A percentile compares a stretch with the other conserved stretches of the same genome.
Evolutionary conservation across 2,888 invertebrate species (phyloP).

Genomic region (Plemyria rubiginata): DNA sequence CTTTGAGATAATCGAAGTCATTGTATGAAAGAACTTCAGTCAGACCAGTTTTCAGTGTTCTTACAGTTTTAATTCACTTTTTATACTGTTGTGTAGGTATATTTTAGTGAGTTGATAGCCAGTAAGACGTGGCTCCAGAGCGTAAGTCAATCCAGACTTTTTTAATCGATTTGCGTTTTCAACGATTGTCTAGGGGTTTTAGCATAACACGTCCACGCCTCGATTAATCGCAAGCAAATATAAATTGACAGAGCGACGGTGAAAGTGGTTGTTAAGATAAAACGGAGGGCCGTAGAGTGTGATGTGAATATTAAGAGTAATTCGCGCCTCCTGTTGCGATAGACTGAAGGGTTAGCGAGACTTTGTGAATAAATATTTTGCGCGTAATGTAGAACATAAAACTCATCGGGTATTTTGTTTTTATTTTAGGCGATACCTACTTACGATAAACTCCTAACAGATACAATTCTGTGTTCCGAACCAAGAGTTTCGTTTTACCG

Average conservation of each 20-base stretch:
- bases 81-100: no score
- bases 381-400: constrained; percentile 23
- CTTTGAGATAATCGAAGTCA: no score
- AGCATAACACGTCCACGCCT: constrained; percentile 56
- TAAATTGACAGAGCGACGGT: constrained; percentile 76
- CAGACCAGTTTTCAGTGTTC: no score
- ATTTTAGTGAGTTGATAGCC: not conserved
- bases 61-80: no score
- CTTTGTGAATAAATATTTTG: constrained; percentile 42
- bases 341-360: constrained; percentile 51
- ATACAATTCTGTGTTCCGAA: no score
- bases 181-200: constrained; percentile 21
- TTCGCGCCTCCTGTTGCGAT: constrained; percentile 49
- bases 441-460: no score
- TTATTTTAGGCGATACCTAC: not conserved
- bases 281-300: constrained; percentile 68
- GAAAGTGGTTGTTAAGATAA: constrained; percentile 76
- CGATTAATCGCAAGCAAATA: constrained; percentile 79
- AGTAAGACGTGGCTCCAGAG: not conserved
- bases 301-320: constrained; percentile 72
- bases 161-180: not conserved
- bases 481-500: no score
- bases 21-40: no score
- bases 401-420: not conserved
- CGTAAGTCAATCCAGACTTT: not conserved